These are phyloP conservation scores for Trochalopteron elliotii DNA, from an alignment of 2,113 vertebrate species.

Conservation along the genomic window DNA sequence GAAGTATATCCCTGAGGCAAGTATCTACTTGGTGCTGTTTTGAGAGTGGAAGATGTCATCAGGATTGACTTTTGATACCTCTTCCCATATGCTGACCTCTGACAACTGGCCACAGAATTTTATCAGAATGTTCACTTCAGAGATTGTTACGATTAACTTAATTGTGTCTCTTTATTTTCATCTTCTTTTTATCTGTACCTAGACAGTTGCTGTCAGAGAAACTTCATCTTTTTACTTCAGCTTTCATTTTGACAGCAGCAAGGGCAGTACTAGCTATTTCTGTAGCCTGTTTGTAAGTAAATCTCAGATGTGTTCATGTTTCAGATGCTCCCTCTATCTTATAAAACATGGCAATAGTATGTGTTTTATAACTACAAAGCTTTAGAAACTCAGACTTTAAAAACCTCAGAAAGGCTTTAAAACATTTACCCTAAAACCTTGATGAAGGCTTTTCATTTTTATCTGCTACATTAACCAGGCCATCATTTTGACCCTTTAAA, in stretches of 20 bases:
- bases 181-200: not conserved
- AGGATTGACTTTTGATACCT: not conserved
- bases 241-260: not conserved
- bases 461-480: not conserved
- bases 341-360: not conserved
- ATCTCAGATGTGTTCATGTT: not conserved
- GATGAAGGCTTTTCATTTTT: not conserved
- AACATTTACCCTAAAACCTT: not conserved
- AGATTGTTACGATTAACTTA: not conserved
- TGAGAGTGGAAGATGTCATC: not conserved
- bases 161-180: not conserved
- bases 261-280: not conserved
- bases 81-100: not conserved
- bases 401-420: not conserved
- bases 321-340: not conserved
- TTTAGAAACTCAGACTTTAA: not conserved
- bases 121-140: not conserved
- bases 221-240: not conserved
- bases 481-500: not conserved
- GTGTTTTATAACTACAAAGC: not conserved
- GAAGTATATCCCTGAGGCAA: not conserved
- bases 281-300: slow-evolving; percentile 8
- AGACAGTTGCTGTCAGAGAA: not conserved
- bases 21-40: not conserved
- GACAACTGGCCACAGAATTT: not conserved